Percentiles rank a stretch among this genome's conserved stretches.
Evolutionary conservation across 2,888 invertebrate genomes (phyloP).

Genomic region (Mylabris sibirica): DNA sequence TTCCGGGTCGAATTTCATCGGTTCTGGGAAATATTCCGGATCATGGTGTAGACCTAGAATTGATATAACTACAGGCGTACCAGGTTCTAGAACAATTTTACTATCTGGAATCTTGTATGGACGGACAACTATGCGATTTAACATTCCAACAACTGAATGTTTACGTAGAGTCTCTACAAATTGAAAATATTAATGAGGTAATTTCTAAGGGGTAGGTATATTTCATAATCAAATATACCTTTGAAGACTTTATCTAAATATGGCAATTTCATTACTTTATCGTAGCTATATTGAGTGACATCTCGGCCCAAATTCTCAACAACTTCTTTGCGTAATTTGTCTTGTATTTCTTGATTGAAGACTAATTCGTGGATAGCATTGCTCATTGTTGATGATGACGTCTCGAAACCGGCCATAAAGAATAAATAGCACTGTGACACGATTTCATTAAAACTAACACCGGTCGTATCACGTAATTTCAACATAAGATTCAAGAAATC

Average conservation of each 20-base stretch:
- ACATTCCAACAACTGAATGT: conserved; percentile 49
- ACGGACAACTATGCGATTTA: conserved; percentile 39
- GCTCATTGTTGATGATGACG: conserved; percentile 61
- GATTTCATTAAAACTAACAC: conserved; percentile 48
- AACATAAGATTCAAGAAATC: conserved; percentile 66
- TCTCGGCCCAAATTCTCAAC: conserved; percentile 13
- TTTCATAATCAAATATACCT: no score
- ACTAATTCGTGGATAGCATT: conserved; percentile 62
- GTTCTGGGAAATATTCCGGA: conserved; percentile 37
- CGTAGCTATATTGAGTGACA: conserved; percentile 26
- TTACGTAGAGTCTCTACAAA: conserved; percentile 53
- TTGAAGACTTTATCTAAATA: conserved; percentile 25
- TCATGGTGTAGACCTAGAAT: conserved; percentile 34
- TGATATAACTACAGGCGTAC: conserved; percentile 51
- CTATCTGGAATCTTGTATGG: conserved; percentile 49
- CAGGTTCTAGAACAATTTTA: conserved; percentile 50
- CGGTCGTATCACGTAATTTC: conserved; percentile 52
- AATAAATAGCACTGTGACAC: conserved; percentile 62
- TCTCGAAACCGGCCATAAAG: conserved; percentile 64
- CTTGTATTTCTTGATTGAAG: conserved; percentile 50
- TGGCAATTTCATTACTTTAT: neutral
- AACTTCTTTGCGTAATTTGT: conserved; percentile 54
- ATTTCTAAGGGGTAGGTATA: no score
- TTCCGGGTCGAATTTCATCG: conserved; percentile 39
- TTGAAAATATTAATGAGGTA: no score